Percentiles rank a stretch among this genome's conserved stretches.
These are phyloP conservation scores for Synergus umbraculus DNA, from an alignment of 2,888 invertebrate species.

Conservation along the genomic window DNA sequence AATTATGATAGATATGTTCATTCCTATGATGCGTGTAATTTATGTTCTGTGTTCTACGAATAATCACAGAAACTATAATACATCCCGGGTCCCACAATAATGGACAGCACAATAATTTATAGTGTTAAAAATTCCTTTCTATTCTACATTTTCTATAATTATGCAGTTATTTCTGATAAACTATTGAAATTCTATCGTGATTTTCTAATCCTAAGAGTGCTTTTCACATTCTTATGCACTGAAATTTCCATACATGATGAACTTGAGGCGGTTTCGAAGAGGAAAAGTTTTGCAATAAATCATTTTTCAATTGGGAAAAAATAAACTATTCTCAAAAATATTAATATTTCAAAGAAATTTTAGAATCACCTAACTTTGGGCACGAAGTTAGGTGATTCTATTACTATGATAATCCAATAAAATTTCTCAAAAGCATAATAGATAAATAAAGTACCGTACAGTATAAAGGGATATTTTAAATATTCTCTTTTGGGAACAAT, in stretches of 20 bases:
- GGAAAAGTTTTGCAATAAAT: too few species aligned
- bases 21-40: too few species aligned
- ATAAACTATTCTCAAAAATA: too few species aligned
- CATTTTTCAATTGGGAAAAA: too few species aligned
- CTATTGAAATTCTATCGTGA: background rate
- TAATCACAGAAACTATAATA: background rate
- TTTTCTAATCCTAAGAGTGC: background rate
- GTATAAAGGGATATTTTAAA: background rate
- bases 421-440: background rate
- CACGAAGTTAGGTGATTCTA: too few species aligned
- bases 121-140: background rate
- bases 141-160: background rate
- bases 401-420: background rate
- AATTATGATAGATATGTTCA: background rate
- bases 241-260: background rate
- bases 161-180: background rate
- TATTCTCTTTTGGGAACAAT: background rate
- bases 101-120: background rate
- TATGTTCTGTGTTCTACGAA: background rate
- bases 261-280: too few species aligned
- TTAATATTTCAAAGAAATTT: too few species aligned
- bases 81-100: background rate
- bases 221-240: background rate
- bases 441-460: background rate
- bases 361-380: too few species aligned